Evolutionary conservation across 2,113 vertebrate genomes (phyloP).

Genomic region (Chunga burmeisteri): DNA sequence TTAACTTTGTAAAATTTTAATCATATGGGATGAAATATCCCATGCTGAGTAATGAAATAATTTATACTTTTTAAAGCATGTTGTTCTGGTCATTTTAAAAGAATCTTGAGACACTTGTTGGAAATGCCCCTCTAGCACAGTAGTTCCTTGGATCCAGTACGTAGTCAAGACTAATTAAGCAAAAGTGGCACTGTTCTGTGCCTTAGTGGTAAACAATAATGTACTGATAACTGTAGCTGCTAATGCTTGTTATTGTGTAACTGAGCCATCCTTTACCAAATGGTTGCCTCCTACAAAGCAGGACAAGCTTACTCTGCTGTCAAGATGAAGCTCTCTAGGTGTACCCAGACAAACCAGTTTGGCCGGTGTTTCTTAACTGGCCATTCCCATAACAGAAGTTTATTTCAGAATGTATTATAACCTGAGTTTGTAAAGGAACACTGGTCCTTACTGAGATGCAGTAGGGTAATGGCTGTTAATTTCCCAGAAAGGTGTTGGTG

Average conservation of each 20-base stretch:
- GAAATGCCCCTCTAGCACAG: neutral
- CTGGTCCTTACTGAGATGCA: neutral
- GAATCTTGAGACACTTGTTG: neutral
- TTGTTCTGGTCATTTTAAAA: neutral
- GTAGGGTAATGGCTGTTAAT: neutral
- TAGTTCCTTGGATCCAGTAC: neutral
- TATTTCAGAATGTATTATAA: neutral
- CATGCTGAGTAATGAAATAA: neutral
- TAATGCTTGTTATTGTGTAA: neutral
- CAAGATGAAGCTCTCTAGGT: neutral
- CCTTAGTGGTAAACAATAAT: neutral
- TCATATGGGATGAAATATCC: neutral
- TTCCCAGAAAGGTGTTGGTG: neutral
- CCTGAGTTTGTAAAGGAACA: neutral
- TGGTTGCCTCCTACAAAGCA: neutral
- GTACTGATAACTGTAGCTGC: neutral
- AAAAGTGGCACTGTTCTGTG: neutral
- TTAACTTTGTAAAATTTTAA: slow-evolving; percentile 28
- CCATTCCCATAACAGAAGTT: neutral
- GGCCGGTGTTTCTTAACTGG: neutral
- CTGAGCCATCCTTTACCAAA: neutral
- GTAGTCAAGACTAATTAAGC: neutral
- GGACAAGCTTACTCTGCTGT: neutral
- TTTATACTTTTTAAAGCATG: neutral
- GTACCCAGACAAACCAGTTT: neutral